Percentiles rank a stretch among this genome's conserved stretches.
Conservation (phyloP, 2,888 invertebrate species). For the Molorchus minor region DNA sequence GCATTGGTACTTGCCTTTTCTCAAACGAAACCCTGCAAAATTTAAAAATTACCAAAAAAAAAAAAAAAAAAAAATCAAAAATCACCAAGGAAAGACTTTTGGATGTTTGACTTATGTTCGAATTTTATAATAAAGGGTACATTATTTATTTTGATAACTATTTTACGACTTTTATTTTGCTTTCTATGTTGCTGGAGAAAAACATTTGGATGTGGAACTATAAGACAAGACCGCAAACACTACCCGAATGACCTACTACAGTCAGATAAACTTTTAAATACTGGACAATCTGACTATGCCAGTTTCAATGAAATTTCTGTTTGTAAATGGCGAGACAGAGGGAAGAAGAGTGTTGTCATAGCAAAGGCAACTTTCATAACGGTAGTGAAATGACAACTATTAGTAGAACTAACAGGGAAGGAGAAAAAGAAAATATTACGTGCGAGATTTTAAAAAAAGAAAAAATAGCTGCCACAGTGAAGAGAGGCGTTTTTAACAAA, state of each 20-base stretch:
- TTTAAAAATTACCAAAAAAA: slow-evolving; percentile 28
- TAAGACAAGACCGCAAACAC: slow-evolving; percentile 45
- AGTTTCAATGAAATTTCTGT: slow-evolving; percentile 42
- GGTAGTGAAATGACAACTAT: not conserved
- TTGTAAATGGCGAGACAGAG: slow-evolving; percentile 50
- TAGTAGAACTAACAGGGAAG: not conserved
- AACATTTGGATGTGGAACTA: slow-evolving; percentile 50
- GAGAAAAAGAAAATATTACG: not conserved
- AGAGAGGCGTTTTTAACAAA: no score
- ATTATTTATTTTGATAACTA: slow-evolving; percentile 50
- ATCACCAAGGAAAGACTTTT: slow-evolving; percentile 46
- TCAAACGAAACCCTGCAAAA: slow-evolving; percentile 11
- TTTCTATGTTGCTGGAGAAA: slow-evolving; percentile 39
- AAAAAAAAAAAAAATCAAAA: slow-evolving; percentile 23
- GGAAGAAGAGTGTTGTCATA: slow-evolving; percentile 42
- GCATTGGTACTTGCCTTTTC: slow-evolving; percentile 19
- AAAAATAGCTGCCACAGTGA: no score
- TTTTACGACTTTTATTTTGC: slow-evolving; percentile 47
- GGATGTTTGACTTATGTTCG: slow-evolving; percentile 43
- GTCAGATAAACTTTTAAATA: slow-evolving; percentile 43
- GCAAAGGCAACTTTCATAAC: not conserved
- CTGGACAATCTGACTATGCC: slow-evolving; percentile 42
- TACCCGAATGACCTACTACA: slow-evolving; percentile 46
- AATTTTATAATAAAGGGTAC: slow-evolving; percentile 42
- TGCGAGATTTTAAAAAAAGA: no score